Evolutionary conservation across 2,113 vertebrate species (phyloP), one percentile per base, ranked within the genome.

Genomic region (Eolophus roseicapilla): DNA sequence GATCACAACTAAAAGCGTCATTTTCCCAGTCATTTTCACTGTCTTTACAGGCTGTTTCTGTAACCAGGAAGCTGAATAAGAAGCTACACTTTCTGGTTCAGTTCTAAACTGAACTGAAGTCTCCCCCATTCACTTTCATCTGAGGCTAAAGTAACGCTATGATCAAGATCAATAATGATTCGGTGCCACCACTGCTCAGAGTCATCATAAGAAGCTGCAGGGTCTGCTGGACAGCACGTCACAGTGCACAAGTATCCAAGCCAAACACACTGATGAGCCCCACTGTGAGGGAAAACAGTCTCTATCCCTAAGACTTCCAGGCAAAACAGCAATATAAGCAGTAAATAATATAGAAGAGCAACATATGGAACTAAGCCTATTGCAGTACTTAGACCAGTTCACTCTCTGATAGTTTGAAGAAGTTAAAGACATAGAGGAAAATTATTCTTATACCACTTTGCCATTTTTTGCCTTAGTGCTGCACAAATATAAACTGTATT

Each of bases 171-270:
- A 63, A 19, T 20, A 81, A 57, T 1, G 3, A 62, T 57, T 67
- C 0, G 1, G 43, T 43, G 29, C 43, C 10, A 73, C 12, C 14
- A 27, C 43, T 0, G 1, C 76, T 68, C 43, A 31, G 49, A 70
- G 63, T 33, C 27, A 68, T 24, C 17, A 4, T 4, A 82, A 76
- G 47, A 62, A 88, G 27, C 9, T 37, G 44, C 46, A 70, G 29
- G 6, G 33, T 74, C 55, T 46, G 31, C 47, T 77, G 67, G 92
- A n/a, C n/a, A 60, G 50, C 73, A 39, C 0, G 0, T 67, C 57
- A 41, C 41, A 43, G 16, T 25, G 29, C 52, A 24, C 29, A 31
- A n/a, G 52, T 57, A 82, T n/a, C 60, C 44, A 53, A 53, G 49
- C 20, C 35, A 93, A 69, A 78, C 25, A 39, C 11, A n/a, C 5